These are phyloP conservation scores for Acromyrmex charruanus DNA, from an alignment of 1,140 invertebrate genomes.

Conservation along the genomic window DNA sequence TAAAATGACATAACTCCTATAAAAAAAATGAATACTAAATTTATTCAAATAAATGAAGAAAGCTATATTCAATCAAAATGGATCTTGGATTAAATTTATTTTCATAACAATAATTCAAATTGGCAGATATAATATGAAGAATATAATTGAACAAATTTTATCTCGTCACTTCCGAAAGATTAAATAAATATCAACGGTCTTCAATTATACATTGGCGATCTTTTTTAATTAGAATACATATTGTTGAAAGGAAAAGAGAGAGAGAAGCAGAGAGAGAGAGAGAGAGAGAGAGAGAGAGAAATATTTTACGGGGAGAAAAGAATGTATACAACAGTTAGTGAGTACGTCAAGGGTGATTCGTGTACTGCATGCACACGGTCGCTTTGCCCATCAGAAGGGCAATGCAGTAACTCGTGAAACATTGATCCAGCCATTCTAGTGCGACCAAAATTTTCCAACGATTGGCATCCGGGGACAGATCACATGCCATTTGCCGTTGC, in stretches of 20 bases:
- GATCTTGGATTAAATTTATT: too few species aligned
- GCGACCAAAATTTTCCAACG: conserved; percentile 68
- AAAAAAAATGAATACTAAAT: too few species aligned
- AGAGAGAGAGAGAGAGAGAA: not conserved
- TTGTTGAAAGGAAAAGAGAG: not conserved
- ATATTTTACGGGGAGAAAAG: not conserved
- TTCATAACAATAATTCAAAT: too few species aligned
- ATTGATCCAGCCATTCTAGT: conserved; percentile 69
- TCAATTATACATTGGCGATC: not conserved
- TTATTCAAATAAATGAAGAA: too few species aligned
- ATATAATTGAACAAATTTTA: too few species aligned
- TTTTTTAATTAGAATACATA: not conserved
- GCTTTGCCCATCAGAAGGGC: conserved; percentile 43
- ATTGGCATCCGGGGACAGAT: conserved; percentile 75
- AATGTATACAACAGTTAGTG: not conserved
- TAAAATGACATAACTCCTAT: too few species aligned
- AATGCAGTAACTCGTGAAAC: conserved; percentile 68
- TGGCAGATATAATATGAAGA: too few species aligned
- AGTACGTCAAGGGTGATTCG: conserved; percentile 28
- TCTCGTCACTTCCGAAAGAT: too few species aligned
- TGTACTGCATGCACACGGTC: conserved; percentile 31
- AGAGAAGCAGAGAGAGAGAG: not conserved
- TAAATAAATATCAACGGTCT: not conserved
- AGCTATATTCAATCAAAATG: too few species aligned
- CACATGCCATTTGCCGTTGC: conserved; percentile 69